A percentile compares a stretch with the other conserved stretches of the same genome.
phyloP scores from a whole-genome alignment of 2,113 vertebrate genomes.

The Anhinga rufa region DNA sequence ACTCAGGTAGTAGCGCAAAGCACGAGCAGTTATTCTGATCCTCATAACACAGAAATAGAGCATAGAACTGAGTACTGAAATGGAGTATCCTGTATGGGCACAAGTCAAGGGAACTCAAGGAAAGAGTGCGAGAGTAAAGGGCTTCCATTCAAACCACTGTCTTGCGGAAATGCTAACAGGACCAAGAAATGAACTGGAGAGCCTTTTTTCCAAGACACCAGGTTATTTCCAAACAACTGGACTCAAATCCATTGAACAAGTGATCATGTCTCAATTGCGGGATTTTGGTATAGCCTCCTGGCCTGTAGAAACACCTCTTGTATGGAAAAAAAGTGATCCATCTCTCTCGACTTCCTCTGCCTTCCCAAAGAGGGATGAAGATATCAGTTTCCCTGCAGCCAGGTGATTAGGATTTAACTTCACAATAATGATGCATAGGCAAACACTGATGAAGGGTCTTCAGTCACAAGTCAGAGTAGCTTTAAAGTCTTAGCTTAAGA shows the following conservation, averaged over 20 bases:
- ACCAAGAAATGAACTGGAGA: not conserved
- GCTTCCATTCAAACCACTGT: not conserved
- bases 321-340: not conserved
- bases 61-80: not conserved
- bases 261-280: not conserved
- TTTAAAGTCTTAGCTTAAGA: not conserved
- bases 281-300: not conserved
- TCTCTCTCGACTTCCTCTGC: not conserved
- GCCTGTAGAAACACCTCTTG: not conserved
- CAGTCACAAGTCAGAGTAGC: not conserved
- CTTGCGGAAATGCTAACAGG: not conserved
- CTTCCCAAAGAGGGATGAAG: not conserved
- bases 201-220: not conserved
- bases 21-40: not conserved
- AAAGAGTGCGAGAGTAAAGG: not conserved
- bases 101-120: not conserved
- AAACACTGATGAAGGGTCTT: not conserved
- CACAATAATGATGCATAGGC: not conserved
- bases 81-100: not conserved
- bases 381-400: not conserved
- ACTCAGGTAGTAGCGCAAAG: not conserved
- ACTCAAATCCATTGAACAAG: not conserved
- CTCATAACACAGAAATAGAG: not conserved
- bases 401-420: not conserved
- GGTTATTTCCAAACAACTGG: not conserved